Base-by-base conservation (phyloP, 2,113 vertebrate genomes). In the Tetrax tetrax region DNA sequence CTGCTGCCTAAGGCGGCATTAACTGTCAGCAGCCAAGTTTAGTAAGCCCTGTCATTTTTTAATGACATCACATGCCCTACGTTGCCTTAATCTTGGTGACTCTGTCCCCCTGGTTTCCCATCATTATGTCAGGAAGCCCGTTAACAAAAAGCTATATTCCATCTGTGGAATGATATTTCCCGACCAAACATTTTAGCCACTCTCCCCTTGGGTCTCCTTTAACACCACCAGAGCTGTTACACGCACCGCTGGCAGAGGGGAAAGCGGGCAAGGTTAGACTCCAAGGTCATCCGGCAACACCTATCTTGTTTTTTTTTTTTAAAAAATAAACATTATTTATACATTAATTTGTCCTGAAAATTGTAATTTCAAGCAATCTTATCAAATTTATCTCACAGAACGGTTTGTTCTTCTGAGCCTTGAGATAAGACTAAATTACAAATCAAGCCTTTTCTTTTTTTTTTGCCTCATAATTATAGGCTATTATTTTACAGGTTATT, bases 381-480 rank as follows among this genome's bases (percentile, higher is more conserved):
- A 65, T 23, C 51, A 83, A 66, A 89, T 80, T 71, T 33, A 78
- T 68, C 75, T 54, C 66, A 77, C 19, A 61, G 47, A 75, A 63
- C 38, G 11, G 28, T 43, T 93, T 87, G 60, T 16, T 84, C 33
- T 80, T 90, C 70, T 43, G 25, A 85, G 48, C 21, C 45, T 74
- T 65, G 63, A 92, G 76, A 92, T 93, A 84, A 92, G 41, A 88
- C 63, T 75, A 77, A 96, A 84, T 53, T 78, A 90, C 59, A 96
- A 57, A 89, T 72, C 0, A 4, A 87, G 33, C 35, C 48, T 89
- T 68, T 92, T 50, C 87, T 88, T 83, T 90, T 94, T 87, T 69
- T 69, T 83, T 80, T 81, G 41, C 43, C 65, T 66, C 87, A 60
- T 89, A 96, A 92, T 92, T 87, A 66, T 7, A 89, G 56, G 48